These are phyloP conservation scores for Dasyurus viverrinus DNA, from an alignment of 2,113 vertebrate genomes.

Conservation along the genomic window DNA sequence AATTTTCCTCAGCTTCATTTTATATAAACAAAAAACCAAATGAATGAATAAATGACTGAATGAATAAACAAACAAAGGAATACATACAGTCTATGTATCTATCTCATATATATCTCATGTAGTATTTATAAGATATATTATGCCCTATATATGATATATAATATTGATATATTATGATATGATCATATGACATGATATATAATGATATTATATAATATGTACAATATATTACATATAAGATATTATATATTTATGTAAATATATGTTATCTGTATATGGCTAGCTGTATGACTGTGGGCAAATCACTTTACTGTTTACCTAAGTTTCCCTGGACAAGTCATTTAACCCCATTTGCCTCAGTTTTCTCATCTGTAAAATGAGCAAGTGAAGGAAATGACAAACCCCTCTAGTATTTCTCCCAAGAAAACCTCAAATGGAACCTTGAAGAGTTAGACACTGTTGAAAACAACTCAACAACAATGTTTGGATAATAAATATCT, in stretches of 20 bases:
- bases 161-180: background rate
- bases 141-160: too few relatives aligned
- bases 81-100: background rate
- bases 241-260: too few relatives aligned
- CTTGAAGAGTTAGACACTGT: background rate
- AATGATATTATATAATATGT: background rate
- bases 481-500: background rate
- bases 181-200: too few relatives aligned
- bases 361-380: background rate
- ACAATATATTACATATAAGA: background rate
- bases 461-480: background rate
- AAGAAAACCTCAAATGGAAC: background rate
- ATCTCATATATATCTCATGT: background rate
- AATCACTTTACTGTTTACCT: background rate
- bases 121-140: too few relatives aligned
- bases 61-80: background rate
- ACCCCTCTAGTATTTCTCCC: background rate
- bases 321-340: background rate
- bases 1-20: background rate
- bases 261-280: background rate
- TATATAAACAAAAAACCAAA: too few relatives aligned
- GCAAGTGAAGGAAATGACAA: background rate
- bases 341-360: background rate
- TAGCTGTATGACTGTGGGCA: background rate
- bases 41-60: background rate